These are phyloP conservation scores for Diachasmimorpha longicaudata DNA, from an alignment of 1,140 invertebrate genomes.

Conservation along the genomic window DNA sequence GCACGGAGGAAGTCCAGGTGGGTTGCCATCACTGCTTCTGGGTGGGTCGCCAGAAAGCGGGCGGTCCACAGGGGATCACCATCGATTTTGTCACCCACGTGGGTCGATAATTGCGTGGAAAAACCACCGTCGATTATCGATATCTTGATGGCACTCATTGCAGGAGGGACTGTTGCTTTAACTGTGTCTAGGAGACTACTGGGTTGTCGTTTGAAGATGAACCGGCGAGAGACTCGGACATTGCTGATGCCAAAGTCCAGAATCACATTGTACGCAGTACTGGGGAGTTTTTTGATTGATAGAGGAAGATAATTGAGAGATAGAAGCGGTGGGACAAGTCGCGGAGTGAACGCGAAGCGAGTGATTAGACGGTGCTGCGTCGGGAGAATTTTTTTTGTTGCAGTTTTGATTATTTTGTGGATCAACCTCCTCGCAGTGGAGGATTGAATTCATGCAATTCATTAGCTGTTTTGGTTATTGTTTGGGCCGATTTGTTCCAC, in stretches of 20 bases:
- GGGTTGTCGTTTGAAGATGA: background rate
- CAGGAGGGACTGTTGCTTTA: background rate
- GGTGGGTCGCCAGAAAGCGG: slow-evolving; percentile 74
- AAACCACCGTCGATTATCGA: slow-evolving; percentile 82
- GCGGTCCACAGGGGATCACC: slow-evolving; percentile 86
- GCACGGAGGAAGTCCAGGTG: slow-evolving; percentile 82
- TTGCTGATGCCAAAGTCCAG: background rate
- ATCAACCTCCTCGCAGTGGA: too few relatives aligned
- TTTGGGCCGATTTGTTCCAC: too few relatives aligned
- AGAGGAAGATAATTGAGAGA: background rate
- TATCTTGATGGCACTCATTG: slow-evolving; percentile 41
- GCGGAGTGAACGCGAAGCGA: too few relatives aligned
- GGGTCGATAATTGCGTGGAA: slow-evolving; percentile 78
- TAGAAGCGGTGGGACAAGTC: too few relatives aligned
- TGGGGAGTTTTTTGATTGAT: background rate
- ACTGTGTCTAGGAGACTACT: background rate
- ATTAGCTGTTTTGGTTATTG: too few relatives aligned
- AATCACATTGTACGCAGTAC: background rate
- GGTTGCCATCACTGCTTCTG: slow-evolving; percentile 75
- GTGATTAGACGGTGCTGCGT: too few relatives aligned
- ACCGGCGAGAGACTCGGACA: background rate
- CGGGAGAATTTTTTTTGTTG: too few relatives aligned
- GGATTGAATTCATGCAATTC: too few relatives aligned
- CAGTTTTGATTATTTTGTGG: too few relatives aligned
- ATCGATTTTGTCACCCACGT: slow-evolving; percentile 74